Conservation (phyloP, 2,113 vertebrate species). For the Nyctereutes procyonoides region DNA sequence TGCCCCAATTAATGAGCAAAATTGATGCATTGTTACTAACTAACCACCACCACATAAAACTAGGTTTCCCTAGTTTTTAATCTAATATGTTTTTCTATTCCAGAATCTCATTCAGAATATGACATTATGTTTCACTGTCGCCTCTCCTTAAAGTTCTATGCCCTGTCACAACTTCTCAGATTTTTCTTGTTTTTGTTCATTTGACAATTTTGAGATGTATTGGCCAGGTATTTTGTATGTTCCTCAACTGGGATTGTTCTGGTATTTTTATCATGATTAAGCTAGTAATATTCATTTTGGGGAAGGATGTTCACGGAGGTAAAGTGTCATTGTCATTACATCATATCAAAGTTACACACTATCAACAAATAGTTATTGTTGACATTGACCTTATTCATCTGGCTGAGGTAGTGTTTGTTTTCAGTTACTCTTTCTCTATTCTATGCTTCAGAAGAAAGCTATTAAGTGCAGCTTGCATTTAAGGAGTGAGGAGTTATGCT, state of each 20-base stretch:
- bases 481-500: neutral
- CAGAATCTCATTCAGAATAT: neutral
- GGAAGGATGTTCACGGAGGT: neutral
- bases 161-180: neutral
- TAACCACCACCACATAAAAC: neutral
- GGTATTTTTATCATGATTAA: neutral
- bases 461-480: neutral
- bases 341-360: neutral
- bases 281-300: neutral
- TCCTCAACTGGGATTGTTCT: neutral
- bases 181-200: neutral
- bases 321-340: neutral
- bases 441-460: neutral
- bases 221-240: neutral
- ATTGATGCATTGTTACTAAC: neutral
- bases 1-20: neutral
- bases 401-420: neutral
- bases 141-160: neutral
- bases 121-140: neutral
- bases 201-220: neutral
- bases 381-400: neutral
- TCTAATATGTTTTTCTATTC: neutral
- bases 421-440: neutral
- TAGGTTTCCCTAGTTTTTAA: neutral
- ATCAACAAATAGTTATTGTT: neutral